Evolutionary conservation across 2,113 vertebrate species (phyloP).

Genomic region (Oryzias celebensis): DNA sequence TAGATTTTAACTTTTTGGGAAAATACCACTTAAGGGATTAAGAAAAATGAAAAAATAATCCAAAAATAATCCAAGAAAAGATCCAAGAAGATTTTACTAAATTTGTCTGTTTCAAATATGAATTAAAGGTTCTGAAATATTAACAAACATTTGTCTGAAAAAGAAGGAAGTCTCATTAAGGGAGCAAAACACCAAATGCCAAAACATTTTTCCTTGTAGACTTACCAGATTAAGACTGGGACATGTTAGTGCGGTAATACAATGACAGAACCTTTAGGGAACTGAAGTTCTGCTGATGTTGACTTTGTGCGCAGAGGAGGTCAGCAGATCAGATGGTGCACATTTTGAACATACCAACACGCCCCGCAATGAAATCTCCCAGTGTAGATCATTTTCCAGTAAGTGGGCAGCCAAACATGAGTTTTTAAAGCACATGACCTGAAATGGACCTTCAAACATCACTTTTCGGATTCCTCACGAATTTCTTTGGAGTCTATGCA

Average conservation of each 20-base stretch:
- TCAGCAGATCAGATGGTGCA: slow-evolving; percentile 32
- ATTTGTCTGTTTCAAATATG: too few relatives aligned
- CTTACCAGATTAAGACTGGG: not conserved
- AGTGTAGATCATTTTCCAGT: slow-evolving; percentile 59
- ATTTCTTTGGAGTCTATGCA: too few relatives aligned
- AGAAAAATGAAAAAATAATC: too few relatives aligned
- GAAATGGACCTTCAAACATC: slow-evolving; percentile 16
- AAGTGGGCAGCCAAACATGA: slow-evolving; percentile 23
- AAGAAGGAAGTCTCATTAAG: too few relatives aligned
- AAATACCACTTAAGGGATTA: not conserved
- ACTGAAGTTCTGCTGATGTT: slow-evolving; percentile 22
- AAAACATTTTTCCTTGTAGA: not conserved
- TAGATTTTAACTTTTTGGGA: not conserved
- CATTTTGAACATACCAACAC: slow-evolving; percentile 59
- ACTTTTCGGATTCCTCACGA: not conserved
- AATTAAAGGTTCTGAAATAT: too few relatives aligned
- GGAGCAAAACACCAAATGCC: too few relatives aligned
- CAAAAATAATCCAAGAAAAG: too few relatives aligned
- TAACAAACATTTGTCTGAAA: too few relatives aligned
- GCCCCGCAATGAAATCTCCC: slow-evolving; percentile 51
- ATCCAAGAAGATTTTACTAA: too few relatives aligned
- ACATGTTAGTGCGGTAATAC: not conserved
- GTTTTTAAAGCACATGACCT: slow-evolving; percentile 23
- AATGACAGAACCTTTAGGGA: slow-evolving; percentile 16
- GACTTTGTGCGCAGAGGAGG: slow-evolving; percentile 12